Evolutionary conservation across 2,113 vertebrate genomes (phyloP), one percentile per base, ranked within the genome.

Genomic region (Corythornis vintsioides): DNA sequence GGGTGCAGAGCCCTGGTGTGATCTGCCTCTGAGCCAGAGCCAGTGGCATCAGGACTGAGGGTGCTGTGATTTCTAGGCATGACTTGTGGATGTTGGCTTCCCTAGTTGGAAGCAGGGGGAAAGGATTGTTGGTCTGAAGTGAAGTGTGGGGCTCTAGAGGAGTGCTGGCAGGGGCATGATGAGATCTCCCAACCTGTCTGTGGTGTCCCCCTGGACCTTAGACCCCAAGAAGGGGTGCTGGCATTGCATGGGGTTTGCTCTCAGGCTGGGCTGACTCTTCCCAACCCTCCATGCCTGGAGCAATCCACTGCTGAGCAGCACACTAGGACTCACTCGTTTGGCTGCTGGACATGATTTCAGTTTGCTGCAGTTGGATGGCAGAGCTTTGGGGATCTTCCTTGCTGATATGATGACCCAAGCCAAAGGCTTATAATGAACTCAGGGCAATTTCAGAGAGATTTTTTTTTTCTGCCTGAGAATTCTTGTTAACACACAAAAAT

Each of bases 231-330:
- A 2, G 7, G 22, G 35, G 2, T 45, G 40, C 35, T 11, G 6
- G 52, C 31, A 65, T 24, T 59, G 28, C 47, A 42, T 63, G 3
- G 0, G 52, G 18, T 29, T 80, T 87, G 77, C 29, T 16, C 25
- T 83, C 69, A 10, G 67, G 29, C 64, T 63, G 48, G 40, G 40
- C 55, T 28, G 75, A 17, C 24, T 56, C 26, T 24, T 25, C 50
- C 64, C 31, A 61, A 2, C 4, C 24, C 15, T 40, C 20, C 0
- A 0, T 43, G 29, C 67, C 0, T 0, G 24, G 33, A 59, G 9
- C 53, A 84, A 66, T 55, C 18, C 6, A 12, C 35, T 3, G 17
- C 53, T 38, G 55, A 65, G 52, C 50, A 28, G 63, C 52, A 64
- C 31, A 2, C 29, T 67, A 47, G 75, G 59, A 13, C 18, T 81